phyloP scores from a whole-genome alignment of 2,797 vertebrate genomes.

The Sarcophilus harrisii region DNA sequence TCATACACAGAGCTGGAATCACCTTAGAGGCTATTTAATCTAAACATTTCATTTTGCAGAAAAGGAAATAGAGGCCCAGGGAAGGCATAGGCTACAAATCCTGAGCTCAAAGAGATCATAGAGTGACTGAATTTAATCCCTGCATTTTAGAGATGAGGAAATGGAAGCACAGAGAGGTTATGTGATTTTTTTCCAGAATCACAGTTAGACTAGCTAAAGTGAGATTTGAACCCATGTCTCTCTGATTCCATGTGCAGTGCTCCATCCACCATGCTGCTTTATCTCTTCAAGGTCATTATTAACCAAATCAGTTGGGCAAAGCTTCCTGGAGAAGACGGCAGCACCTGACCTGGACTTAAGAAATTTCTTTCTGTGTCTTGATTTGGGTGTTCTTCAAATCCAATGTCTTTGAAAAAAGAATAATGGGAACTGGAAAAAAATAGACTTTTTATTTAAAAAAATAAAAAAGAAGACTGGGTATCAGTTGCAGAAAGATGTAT shows the following conservation, averaged over 20 bases:
- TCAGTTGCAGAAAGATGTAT: neutral
- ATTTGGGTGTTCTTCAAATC: neutral
- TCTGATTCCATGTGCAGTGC: neutral
- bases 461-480: neutral
- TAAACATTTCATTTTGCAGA: neutral
- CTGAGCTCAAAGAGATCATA: neutral
- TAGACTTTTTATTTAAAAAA: neutral
- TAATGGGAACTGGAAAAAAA: neutral
- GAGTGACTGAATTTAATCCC: neutral
- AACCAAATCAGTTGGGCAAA: neutral
- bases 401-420: neutral
- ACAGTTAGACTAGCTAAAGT: neutral
- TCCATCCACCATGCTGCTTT: neutral
- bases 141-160: neutral
- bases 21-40: neutral
- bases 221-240: neutral
- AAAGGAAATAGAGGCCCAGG: neutral
- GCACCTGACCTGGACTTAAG: neutral
- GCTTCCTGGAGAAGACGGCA: neutral
- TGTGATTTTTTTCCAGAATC: neutral
- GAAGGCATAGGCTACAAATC: neutral
- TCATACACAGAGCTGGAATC: neutral
- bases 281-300: neutral
- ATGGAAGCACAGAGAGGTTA: neutral
- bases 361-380: neutral